phyloP scores from a whole-genome alignment of 2,113 vertebrate genomes.

The Heteronetta atricapilla region DNA sequence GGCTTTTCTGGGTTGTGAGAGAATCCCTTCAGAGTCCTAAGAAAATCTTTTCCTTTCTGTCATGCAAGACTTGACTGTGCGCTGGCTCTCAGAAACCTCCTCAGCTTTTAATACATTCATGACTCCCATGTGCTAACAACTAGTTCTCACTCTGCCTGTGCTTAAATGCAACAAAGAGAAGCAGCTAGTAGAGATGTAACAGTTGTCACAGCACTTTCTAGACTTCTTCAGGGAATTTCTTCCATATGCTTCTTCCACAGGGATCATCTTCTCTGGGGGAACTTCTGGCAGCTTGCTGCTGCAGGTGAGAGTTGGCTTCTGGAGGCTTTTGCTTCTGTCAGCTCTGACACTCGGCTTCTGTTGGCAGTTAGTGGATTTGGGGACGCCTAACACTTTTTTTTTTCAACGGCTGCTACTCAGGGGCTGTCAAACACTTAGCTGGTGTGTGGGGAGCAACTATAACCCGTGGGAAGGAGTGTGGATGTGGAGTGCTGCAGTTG shows the following conservation, averaged over 20 bases:
- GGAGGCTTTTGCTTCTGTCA: background rate
- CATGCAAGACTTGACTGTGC: background rate
- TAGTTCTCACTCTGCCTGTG: background rate
- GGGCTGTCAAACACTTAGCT: background rate
- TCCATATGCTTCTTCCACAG: conserved; percentile 1
- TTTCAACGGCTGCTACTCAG: background rate
- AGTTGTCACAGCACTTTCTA: conserved; percentile 21
- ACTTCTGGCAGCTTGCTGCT: conserved; percentile 6
- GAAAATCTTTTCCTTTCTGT: background rate
- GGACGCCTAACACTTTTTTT: background rate
- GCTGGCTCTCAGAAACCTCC: background rate
- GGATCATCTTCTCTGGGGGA: background rate
- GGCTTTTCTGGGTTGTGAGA: background rate
- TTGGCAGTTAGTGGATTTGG: background rate
- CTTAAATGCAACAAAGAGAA: background rate
- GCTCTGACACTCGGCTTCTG: background rate
- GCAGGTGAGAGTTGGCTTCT: background rate
- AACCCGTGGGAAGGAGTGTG: background rate
- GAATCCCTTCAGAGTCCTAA: background rate
- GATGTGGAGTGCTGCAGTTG: background rate
- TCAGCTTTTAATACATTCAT: background rate
- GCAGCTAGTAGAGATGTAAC: conserved; percentile 5
- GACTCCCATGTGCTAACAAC: background rate
- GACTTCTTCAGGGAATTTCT: conserved; percentile 23
- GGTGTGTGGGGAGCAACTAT: background rate